Evolutionary conservation across 2,888 invertebrate species (phyloP).

Genomic region (Trachelus troglodyta): DNA sequence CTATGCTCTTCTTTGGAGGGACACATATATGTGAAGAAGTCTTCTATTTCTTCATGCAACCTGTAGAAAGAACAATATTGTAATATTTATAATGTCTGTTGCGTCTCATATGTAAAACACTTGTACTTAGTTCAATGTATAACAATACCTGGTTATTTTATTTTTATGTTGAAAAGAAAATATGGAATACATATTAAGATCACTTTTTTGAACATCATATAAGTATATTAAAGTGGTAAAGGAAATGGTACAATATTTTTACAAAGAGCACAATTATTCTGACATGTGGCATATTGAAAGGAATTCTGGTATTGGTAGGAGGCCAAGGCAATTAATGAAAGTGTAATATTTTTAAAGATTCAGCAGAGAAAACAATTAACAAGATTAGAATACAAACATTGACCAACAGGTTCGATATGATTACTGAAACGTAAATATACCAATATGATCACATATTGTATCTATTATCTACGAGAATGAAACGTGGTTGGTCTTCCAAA

Average conservation of each 20-base stretch:
- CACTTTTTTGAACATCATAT: neutral
- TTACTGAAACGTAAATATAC: neutral
- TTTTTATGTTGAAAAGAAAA: neutral
- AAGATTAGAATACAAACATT: neutral
- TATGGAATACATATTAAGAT: neutral
- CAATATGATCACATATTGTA: neutral
- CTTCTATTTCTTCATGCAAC: conserved; percentile 96
- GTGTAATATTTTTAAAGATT: neutral
- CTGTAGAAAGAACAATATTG: conserved; percentile 67
- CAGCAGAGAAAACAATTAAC: neutral
- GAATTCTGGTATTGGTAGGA: neutral
- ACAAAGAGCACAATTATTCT: neutral
- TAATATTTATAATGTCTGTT: neutral
- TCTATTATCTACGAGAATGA: neutral
- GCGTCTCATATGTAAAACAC: neutral
- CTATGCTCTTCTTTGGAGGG: conserved; percentile 92
- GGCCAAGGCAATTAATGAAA: neutral
- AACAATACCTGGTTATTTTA: neutral
- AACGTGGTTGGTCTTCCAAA: neutral
- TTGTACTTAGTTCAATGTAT: neutral
- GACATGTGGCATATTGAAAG: neutral
- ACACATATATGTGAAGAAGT: conserved; percentile 95
- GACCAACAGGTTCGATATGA: neutral
- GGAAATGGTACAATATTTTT: neutral
- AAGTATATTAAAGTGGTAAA: neutral